phyloP scores from a whole-genome alignment of 2,797 vertebrate genomes.

The Manis javanica region DNA sequence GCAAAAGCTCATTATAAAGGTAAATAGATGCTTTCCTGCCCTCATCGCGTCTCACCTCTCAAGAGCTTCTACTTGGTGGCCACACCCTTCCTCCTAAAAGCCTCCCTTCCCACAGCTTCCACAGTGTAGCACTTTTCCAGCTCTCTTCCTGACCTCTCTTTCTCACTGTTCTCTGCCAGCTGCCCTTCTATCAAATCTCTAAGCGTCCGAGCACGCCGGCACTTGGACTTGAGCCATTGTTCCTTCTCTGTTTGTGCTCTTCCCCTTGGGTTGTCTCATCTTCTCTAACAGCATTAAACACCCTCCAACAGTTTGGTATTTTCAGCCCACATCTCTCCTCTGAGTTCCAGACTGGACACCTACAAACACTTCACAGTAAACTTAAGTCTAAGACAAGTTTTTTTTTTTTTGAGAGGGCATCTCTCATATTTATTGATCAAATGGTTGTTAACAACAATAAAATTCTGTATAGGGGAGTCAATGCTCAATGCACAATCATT shows the following conservation, averaged over 20 bases:
- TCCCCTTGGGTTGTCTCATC: not conserved
- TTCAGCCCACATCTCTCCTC: not conserved
- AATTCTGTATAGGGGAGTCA: too few relatives aligned
- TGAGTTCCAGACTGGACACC: not conserved
- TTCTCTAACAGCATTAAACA: not conserved
- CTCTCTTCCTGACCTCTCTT: not conserved
- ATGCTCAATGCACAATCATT: too few relatives aligned
- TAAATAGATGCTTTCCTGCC: not conserved
- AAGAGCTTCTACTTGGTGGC: not conserved
- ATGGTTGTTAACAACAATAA: too few relatives aligned
- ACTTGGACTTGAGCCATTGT: not conserved
- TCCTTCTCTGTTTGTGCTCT: not conserved
- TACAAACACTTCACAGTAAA: not conserved
- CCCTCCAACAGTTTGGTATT: not conserved
- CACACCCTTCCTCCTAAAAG: not conserved
- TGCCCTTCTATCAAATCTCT: not conserved
- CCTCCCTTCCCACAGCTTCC: not conserved
- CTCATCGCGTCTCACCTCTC: not conserved
- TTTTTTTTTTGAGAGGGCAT: too few relatives aligned
- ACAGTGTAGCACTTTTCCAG: not conserved
- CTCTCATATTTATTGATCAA: too few relatives aligned
- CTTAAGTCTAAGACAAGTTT: not conserved
- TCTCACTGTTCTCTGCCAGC: not conserved
- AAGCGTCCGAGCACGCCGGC: not conserved
- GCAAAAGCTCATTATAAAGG: not conserved